Percentiles rank a stretch among this genome's conserved stretches.
phyloP scores from a whole-genome alignment of 2,113 vertebrate species.

The Thinocorus orbignyianus region DNA sequence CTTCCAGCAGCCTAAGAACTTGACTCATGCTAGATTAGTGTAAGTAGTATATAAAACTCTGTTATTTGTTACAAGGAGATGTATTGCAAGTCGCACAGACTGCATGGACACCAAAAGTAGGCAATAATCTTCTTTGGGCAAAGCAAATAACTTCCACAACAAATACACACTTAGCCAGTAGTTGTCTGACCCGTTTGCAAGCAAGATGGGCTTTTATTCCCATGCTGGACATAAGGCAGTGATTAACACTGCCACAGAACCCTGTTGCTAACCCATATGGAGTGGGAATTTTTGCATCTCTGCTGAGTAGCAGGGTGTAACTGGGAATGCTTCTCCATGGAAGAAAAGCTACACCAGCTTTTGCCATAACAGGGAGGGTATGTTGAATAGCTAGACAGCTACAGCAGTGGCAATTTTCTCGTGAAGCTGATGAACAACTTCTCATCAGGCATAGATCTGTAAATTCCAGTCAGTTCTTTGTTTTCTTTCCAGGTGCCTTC shows the following conservation, averaged over 20 bases:
- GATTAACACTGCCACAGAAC: background rate
- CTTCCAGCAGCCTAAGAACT: background rate
- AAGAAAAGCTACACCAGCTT: background rate
- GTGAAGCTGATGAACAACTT: background rate
- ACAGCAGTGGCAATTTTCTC: background rate
- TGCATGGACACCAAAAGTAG: accelerated
- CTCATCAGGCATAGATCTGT: background rate
- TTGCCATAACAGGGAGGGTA: background rate
- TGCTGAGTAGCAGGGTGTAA: background rate
- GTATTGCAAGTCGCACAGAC: background rate
- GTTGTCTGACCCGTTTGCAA: background rate
- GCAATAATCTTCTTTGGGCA: background rate
- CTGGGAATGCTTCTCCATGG: background rate
- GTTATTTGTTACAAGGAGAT: background rate
- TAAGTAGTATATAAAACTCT: background rate
- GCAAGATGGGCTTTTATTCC: background rate
- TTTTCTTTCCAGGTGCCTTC: background rate
- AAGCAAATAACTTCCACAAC: background rate
- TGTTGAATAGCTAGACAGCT: background rate
- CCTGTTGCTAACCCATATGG: background rate
- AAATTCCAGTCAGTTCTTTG: background rate
- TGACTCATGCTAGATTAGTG: background rate
- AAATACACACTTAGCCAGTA: background rate
- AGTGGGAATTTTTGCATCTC: background rate
- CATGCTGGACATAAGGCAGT: background rate